phyloP scores from a whole-genome alignment of 2,113 vertebrate genomes.

The Vimba vimba region DNA sequence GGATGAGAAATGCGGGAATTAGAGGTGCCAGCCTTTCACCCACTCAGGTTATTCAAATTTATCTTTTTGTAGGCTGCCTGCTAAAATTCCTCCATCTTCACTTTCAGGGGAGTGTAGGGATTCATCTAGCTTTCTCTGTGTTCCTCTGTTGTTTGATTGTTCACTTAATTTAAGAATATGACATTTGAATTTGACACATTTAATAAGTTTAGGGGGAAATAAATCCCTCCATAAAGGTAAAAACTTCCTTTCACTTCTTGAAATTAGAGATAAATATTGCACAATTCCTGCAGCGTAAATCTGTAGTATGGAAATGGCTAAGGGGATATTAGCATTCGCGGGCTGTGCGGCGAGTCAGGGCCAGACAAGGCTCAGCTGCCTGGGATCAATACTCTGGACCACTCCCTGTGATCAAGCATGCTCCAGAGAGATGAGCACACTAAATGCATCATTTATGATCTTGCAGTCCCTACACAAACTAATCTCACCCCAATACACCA shows the following conservation, averaged over 20 bases:
- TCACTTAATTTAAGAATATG: not conserved
- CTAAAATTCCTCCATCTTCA: not conserved
- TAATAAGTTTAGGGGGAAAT: no score
- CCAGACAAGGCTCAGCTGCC: conserved; percentile 58
- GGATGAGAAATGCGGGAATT: conserved; percentile 75
- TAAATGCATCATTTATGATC: conserved; percentile 71
- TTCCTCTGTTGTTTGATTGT: not conserved
- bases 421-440: conserved; percentile 58
- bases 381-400: conserved; percentile 65
- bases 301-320: conserved; percentile 7
- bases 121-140: not conserved
- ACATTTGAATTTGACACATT: no score
- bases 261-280: not conserved
- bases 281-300: conserved; percentile 8
- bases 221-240: no score
- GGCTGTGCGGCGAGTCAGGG: conserved; percentile 42
- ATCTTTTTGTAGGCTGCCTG: conserved; percentile 35
- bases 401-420: conserved; percentile 60
- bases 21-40: conserved; percentile 67
- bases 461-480: conserved; percentile 59
- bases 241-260: not conserved
- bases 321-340: conserved; percentile 61
- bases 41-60: conserved; percentile 59
- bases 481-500: conserved; percentile 56
- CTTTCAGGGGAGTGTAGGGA: not conserved